Conservation (phyloP, 2,888 invertebrate genomes). For the Gerris lacustris region DNA sequence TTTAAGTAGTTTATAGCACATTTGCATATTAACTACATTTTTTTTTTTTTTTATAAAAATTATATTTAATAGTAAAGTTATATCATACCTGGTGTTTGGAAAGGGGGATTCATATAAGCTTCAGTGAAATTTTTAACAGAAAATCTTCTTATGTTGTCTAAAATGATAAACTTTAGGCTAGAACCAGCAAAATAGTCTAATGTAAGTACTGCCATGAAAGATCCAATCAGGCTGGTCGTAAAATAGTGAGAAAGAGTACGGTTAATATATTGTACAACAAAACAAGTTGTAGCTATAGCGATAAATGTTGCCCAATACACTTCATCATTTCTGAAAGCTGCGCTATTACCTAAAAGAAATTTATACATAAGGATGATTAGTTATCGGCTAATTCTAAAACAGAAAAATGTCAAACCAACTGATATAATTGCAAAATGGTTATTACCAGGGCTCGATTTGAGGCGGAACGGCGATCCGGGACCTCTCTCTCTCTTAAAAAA, state of each 20-base stretch:
- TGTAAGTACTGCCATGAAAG: slow-evolving; percentile 48
- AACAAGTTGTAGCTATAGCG: slow-evolving; percentile 41
- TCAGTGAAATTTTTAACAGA: slow-evolving; percentile 46
- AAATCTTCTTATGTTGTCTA: slow-evolving; percentile 53
- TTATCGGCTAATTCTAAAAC: too few relatives aligned
- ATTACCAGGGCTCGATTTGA: too few relatives aligned
- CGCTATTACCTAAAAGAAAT: slow-evolving; percentile 34
- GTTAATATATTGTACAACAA: slow-evolving; percentile 41
- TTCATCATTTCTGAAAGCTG: slow-evolving; percentile 41
- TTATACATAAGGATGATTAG: too few relatives aligned
- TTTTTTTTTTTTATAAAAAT: too few relatives aligned
- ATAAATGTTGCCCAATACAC: slow-evolving; percentile 54
- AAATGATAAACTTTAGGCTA: slow-evolving; percentile 53
- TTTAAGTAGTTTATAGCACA: too few relatives aligned
- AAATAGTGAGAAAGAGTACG: slow-evolving; percentile 48
- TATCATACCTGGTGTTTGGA: slow-evolving; percentile 44
- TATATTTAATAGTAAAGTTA: too few relatives aligned
- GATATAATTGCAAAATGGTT: too few relatives aligned
- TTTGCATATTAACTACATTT: too few relatives aligned
- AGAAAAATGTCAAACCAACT: too few relatives aligned
- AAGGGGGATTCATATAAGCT: slow-evolving; percentile 49
- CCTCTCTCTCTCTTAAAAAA: too few relatives aligned
- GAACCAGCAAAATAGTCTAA: slow-evolving; percentile 53
- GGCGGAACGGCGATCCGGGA: too few relatives aligned
- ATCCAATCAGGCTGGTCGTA: slow-evolving; percentile 50